These are phyloP conservation scores for Brachypterus glaber DNA, from an alignment of 2,888 invertebrate species.

Conservation along the genomic window DNA sequence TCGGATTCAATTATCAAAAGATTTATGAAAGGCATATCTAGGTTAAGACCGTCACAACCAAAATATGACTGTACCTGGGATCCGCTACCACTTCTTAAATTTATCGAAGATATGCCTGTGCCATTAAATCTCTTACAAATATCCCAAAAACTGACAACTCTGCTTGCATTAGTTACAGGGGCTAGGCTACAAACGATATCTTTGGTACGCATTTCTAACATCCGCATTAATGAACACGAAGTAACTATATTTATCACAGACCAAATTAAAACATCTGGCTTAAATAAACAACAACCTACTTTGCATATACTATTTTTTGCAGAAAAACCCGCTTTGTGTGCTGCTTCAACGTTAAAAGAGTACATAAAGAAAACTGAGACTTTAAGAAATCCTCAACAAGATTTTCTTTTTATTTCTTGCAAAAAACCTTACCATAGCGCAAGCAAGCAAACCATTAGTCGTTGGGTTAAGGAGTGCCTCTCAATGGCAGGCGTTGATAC, in stretches of 20 bases:
- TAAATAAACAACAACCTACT: no score
- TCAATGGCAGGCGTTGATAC: conserved; percentile 15
- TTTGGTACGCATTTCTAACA: conserved; percentile 18
- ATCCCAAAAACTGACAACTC: conserved; percentile 21
- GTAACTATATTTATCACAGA: neutral
- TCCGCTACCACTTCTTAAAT: conserved; percentile 16
- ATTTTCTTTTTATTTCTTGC: conserved; percentile 16
- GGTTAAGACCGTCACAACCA: conserved; percentile 19
- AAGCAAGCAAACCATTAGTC: conserved; percentile 18
- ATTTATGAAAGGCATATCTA: conserved; percentile 23
- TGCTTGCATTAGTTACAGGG: conserved; percentile 20
- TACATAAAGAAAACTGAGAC: conserved; percentile 14
- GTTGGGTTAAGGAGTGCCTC: conserved; percentile 17
- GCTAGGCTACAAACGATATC: conserved; percentile 17
- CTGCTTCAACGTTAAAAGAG: conserved; percentile 10
- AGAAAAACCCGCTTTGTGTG: conserved; percentile 18
- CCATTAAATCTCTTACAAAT: conserved; percentile 15
- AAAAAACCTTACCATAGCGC: conserved; percentile 17
- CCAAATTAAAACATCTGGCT: no score
- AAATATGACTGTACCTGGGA: conserved; percentile 28
- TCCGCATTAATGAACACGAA: conserved; percentile 1
- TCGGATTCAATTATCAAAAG: conserved; percentile 18
- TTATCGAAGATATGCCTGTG: conserved; percentile 11
- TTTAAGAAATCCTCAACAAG: conserved; percentile 5
- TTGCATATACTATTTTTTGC: conserved; percentile 16